phyloP scores from a whole-genome alignment of 2,113 vertebrate genomes.

The Pangasianodon gigas region DNA sequence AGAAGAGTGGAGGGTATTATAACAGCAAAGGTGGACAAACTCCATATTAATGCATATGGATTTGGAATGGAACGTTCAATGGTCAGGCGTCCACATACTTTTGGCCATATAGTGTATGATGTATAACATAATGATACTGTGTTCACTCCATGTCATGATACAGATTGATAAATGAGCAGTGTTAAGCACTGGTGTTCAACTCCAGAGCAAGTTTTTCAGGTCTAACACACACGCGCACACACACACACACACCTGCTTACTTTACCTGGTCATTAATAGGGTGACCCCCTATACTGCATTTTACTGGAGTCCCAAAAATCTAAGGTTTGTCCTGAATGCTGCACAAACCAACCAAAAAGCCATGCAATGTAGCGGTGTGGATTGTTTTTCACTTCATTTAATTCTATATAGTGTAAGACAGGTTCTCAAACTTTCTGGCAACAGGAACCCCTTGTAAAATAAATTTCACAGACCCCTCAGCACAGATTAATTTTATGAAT shows the following conservation, averaged over 20 bases:
- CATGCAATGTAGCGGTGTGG: no score
- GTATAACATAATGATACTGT: neutral
- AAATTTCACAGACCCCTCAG: no score
- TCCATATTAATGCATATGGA: no score
- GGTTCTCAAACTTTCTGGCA: no score
- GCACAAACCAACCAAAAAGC: no score
- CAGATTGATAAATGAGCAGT: neutral
- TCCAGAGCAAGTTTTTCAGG: neutral
- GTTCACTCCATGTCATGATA: neutral
- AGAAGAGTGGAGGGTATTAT: no score
- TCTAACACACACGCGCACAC: neutral
- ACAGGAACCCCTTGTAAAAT: no score
- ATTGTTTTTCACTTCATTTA: no score
- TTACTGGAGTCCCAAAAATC: neutral
- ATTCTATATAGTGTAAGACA: no score
- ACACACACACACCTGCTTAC: neutral
- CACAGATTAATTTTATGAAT: no score
- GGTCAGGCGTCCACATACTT: neutral
- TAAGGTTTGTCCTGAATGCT: neutral
- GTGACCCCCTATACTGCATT: neutral
- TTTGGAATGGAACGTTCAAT: no score
- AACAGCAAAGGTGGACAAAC: neutral
- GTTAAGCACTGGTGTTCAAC: neutral
- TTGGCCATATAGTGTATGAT: neutral
- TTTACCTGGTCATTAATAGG: neutral